phyloP scores from a whole-genome alignment of 92 coral and sea anemone species.

The Porites divaricata region DNA sequence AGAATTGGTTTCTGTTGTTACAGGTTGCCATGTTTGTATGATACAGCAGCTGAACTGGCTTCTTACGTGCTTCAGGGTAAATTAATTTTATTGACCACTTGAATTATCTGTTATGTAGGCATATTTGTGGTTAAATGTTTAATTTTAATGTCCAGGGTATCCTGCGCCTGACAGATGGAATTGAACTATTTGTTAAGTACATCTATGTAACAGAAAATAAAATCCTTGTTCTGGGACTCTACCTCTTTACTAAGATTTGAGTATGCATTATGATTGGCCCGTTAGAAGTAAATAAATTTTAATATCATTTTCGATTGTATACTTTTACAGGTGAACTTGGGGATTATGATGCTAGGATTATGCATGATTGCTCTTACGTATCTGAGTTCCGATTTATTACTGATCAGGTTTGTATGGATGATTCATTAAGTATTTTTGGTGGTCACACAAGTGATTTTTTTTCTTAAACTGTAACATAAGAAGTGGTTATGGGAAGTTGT shows the following conservation, averaged over 20 bases:
- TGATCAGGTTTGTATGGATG: slow-evolving; percentile 70
- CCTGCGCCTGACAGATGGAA: too few relatives aligned
- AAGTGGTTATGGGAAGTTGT: too few relatives aligned
- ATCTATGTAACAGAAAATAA: too few relatives aligned
- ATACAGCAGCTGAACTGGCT: slow-evolving; percentile 96
- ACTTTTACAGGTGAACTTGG: slow-evolving; percentile 98
- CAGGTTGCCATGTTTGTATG: slow-evolving; percentile 91
- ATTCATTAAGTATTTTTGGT: neutral
- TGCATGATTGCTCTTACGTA: slow-evolving; percentile 77
- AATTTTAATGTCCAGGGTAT: too few relatives aligned
- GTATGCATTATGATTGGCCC: too few relatives aligned
- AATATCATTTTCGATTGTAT: too few relatives aligned
- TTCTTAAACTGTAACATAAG: too few relatives aligned
- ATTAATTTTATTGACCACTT: neutral
- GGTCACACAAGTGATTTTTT: neutral
- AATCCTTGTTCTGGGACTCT: too few relatives aligned
- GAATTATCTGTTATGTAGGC: neutral
- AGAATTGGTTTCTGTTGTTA: neutral
- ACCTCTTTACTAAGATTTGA: too few relatives aligned
- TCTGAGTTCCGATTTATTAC: slow-evolving; percentile 93
- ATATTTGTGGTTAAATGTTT: neutral
- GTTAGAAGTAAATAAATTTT: too few relatives aligned
- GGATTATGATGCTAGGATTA: slow-evolving; percentile 85
- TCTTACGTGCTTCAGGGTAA: slow-evolving; percentile 94
- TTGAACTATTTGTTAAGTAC: too few relatives aligned